A percentile compares a stretch with the other conserved stretches of the same genome.
Evolutionary conservation across 53 echinoderm and acorn worm genomes (phyloP).

Genomic region (Holothuria leucospilota): DNA sequence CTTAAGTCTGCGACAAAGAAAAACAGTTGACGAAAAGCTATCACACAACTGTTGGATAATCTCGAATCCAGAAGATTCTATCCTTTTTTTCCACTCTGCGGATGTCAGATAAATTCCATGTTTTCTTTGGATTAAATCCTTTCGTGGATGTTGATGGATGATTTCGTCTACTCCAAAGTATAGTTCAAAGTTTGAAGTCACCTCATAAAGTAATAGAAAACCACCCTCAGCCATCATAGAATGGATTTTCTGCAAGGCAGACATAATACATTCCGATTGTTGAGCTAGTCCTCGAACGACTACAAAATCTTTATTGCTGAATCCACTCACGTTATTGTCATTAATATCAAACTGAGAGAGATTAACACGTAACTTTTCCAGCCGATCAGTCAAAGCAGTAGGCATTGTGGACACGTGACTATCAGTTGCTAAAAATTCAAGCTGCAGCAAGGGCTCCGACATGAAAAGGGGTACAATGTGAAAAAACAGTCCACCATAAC

Average conservation of each 20-base stretch:
- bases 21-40: not conserved
- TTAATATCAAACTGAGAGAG: not conserved
- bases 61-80: not conserved
- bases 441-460: not conserved
- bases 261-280: not conserved
- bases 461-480: not conserved
- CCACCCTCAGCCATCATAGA: not conserved
- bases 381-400: not conserved
- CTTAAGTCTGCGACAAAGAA: conserved; percentile 35
- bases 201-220: not conserved
- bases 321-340: conserved; percentile 32
- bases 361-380: not conserved
- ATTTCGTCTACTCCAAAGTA: not conserved
- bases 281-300: not conserved
- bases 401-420: not conserved
- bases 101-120: not conserved
- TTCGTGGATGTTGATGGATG: not conserved
- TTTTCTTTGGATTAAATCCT: not conserved
- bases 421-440: not conserved
- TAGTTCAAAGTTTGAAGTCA: not conserved
- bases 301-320: conserved; percentile 12
- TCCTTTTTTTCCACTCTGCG: not conserved
- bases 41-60: not conserved
- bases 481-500: not conserved
- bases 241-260: not conserved